Conservation (phyloP, 2,888 invertebrate genomes). For the Scaptomyza reducta region DNA sequence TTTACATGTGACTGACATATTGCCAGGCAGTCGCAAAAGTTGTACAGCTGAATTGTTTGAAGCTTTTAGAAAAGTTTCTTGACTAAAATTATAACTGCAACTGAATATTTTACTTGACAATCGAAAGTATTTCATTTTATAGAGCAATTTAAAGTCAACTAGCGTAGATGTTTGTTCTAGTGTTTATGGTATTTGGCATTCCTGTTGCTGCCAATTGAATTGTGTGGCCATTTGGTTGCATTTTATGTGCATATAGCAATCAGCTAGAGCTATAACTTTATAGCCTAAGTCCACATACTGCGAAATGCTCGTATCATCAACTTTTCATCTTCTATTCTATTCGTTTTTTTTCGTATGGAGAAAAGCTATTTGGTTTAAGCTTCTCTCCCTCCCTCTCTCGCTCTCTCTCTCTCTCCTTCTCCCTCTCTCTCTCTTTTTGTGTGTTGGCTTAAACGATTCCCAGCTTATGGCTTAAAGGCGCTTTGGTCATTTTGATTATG, state of each 20-base stretch:
- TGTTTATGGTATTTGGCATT: not conserved
- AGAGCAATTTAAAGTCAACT: too few relatives aligned
- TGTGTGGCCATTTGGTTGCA: conserved; percentile 59
- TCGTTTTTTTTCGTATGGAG: conserved; percentile 19
- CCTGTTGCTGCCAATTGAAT: conserved; percentile 58
- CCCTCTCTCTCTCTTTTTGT: conserved; percentile 1
- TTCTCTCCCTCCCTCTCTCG: not conserved
- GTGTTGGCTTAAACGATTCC: conserved; percentile 58
- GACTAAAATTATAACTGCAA: too few relatives aligned
- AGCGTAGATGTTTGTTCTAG: too few relatives aligned
- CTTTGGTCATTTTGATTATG: conserved; percentile 75
- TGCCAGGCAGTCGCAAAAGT: not conserved
- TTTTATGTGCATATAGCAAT: conserved; percentile 39
- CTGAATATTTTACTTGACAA: too few relatives aligned
- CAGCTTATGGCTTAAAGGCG: conserved; percentile 73
- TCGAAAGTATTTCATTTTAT: too few relatives aligned
- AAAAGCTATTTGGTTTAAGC: conserved; percentile 43
- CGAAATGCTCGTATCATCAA: conserved; percentile 49
- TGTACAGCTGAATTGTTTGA: not conserved
- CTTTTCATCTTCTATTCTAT: not conserved
- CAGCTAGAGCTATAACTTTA: conserved; percentile 6
- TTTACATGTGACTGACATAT: conserved; percentile 27
- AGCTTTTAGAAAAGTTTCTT: not conserved
- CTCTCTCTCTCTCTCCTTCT: too few relatives aligned
- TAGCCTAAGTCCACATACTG: conserved; percentile 9